A percentile compares a stretch with the other conserved stretches of the same genome.
phyloP scores from a whole-genome alignment of 2,888 invertebrate genomes.

The Tetropium fuscum region DNA sequence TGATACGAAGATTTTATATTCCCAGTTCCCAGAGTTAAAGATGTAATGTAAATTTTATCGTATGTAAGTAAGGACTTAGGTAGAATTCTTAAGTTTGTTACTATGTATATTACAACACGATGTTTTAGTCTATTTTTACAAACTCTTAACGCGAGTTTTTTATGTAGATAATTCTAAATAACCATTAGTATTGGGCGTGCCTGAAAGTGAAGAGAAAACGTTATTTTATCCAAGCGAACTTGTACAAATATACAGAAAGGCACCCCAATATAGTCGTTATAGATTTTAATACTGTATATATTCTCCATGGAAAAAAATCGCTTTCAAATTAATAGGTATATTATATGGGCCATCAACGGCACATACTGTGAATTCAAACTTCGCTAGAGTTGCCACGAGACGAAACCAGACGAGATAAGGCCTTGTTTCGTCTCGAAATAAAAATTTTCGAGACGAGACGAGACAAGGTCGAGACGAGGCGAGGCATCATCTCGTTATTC shows the following conservation, averaged over 20 bases:
- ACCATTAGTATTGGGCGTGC: constrained; percentile 43
- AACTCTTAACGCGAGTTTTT: constrained; percentile 44
- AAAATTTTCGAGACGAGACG: no score
- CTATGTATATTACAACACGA: constrained; percentile 16
- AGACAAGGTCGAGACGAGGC: no score
- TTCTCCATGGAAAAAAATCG: constrained; percentile 27
- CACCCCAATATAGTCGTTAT: constrained; percentile 30
- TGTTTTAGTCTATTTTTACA: constrained; percentile 37
- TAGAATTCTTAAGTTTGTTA: constrained; percentile 26
- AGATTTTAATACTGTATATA: constrained; percentile 19
- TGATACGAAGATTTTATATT: constrained; percentile 34
- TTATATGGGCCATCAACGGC: constrained; percentile 5
- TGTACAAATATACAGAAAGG: constrained; percentile 33
- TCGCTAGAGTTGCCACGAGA: no score
- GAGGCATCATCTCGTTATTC: no score
- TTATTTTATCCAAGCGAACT: constrained; percentile 26
- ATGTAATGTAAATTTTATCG: constrained; percentile 33
- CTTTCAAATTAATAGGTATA: constrained; percentile 24
- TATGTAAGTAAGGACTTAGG: constrained; percentile 23
- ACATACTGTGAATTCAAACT: constrained; percentile 3
- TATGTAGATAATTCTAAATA: constrained; percentile 50
- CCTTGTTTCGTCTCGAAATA: no score
- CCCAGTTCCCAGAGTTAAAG: constrained; percentile 19
- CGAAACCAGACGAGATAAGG: no score
- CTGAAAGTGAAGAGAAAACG: constrained; percentile 28